phyloP scores from a whole-genome alignment of 2,113 vertebrate genomes.

The Syrmaticus mikado region DNA sequence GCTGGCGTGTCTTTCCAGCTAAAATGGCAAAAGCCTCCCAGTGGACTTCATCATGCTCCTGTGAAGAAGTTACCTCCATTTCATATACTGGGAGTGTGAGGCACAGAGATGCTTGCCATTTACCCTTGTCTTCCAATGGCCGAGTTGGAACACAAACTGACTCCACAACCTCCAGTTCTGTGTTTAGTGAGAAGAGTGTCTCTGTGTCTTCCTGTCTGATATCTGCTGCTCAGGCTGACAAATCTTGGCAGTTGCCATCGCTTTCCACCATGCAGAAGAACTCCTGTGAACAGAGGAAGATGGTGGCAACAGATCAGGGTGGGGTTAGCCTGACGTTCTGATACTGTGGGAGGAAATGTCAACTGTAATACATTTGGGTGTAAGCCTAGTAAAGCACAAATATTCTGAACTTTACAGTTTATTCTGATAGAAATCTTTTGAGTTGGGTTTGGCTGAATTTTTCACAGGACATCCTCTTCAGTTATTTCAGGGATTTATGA shows the following conservation, averaged over 20 bases:
- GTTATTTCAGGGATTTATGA: not conserved
- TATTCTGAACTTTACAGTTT: constrained; percentile 4
- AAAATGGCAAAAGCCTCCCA: not conserved
- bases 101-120: not conserved
- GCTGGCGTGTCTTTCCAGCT: not conserved
- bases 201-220: not conserved
- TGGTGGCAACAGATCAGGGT: not conserved
- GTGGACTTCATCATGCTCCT: not conserved
- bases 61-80: not conserved
- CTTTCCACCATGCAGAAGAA: not conserved
- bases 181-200: not conserved
- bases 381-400: not conserved
- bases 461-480: not conserved
- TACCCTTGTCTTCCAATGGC: not conserved
- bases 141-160: not conserved
- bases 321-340: not conserved
- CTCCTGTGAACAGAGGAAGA: not conserved
- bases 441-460: not conserved
- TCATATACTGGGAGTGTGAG: not conserved
- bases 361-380: not conserved
- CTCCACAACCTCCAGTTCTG: not conserved
- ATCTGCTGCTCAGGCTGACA: not conserved
- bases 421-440: not conserved
- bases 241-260: not conserved
- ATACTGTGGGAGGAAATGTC: not conserved